These are phyloP conservation scores for Triplophysa bombifrons DNA, from an alignment of 2,797 vertebrate genomes.

Conservation along the genomic window DNA sequence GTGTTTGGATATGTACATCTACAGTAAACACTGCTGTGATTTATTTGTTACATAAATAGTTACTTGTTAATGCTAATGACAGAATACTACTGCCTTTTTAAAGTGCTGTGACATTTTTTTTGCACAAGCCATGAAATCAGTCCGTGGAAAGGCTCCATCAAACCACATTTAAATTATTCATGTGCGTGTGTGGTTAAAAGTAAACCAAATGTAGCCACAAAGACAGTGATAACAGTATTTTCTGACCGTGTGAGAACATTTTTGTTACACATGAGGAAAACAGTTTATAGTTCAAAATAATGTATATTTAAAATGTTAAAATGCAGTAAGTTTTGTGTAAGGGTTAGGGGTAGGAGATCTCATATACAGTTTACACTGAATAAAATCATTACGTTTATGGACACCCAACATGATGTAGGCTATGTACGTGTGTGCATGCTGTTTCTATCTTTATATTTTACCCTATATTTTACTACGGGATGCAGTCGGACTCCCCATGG, in stretches of 20 bases:
- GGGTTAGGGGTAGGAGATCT: no score
- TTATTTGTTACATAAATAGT: not conserved
- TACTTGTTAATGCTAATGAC: not conserved
- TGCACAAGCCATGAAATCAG: constrained; percentile 16
- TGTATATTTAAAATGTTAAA: no score
- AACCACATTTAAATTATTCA: constrained; percentile 33
- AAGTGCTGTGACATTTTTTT: not conserved
- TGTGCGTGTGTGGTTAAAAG: not conserved
- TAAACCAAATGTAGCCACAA: no score
- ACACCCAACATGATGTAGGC: no score
- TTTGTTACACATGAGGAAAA: no score
- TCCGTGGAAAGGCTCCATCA: constrained; percentile 18
- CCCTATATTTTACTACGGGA: constrained; percentile 50
- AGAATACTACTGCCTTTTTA: not conserved
- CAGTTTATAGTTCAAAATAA: no score
- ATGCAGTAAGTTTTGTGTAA: no score
- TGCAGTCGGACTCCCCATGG: constrained; percentile 63
- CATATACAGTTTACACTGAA: no score
- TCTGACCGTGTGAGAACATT: no score
- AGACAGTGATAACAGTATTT: no score
- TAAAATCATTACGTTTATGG: no score
- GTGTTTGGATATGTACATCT: not conserved
- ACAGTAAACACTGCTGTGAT: not conserved
- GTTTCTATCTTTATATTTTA: constrained; percentile 2
- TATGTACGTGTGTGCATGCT: constrained; percentile 11